Conservation (phyloP, 2,113 vertebrate genomes). For the Pluvianellus socialis region DNA sequence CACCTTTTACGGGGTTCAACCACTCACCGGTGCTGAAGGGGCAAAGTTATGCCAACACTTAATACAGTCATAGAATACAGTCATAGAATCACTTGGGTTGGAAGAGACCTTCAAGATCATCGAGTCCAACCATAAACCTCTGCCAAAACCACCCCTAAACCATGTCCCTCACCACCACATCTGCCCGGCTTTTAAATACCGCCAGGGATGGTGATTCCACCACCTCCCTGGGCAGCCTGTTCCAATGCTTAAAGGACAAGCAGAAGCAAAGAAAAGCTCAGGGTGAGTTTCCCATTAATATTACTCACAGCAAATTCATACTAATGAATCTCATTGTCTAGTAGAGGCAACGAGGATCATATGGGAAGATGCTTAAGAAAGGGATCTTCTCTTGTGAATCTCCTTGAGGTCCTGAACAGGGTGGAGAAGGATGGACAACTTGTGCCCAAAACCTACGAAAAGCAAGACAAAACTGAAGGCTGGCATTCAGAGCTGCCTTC, state of each 20-base stretch:
- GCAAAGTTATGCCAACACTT: not conserved
- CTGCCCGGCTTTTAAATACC: too few species aligned
- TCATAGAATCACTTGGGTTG: too few species aligned
- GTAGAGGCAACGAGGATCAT: accelerated
- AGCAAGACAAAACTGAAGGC: not conserved
- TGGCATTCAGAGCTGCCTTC: not conserved
- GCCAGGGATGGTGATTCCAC: too few species aligned
- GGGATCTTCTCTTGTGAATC: not conserved
- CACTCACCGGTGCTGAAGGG: not conserved
- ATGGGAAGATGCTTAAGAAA: not conserved
- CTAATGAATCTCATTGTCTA: not conserved
- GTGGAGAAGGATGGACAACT: not conserved
- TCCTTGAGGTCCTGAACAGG: not conserved
- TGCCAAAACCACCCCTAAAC: too few species aligned
- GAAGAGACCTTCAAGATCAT: too few species aligned
- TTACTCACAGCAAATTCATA: not conserved
- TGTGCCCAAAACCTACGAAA: not conserved
- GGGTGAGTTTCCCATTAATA: not conserved
- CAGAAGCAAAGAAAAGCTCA: not conserved
- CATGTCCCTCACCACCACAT: too few species aligned
- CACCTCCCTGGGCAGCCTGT: too few species aligned
- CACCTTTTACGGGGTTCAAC: not conserved
- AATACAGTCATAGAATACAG: too few species aligned
- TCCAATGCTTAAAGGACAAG: not conserved
- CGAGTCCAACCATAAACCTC: too few species aligned